Percentiles rank a stretch among this genome's conserved stretches.
Conservation (phyloP, 2,113 vertebrate genomes). For the Varanus salvator region DNA sequence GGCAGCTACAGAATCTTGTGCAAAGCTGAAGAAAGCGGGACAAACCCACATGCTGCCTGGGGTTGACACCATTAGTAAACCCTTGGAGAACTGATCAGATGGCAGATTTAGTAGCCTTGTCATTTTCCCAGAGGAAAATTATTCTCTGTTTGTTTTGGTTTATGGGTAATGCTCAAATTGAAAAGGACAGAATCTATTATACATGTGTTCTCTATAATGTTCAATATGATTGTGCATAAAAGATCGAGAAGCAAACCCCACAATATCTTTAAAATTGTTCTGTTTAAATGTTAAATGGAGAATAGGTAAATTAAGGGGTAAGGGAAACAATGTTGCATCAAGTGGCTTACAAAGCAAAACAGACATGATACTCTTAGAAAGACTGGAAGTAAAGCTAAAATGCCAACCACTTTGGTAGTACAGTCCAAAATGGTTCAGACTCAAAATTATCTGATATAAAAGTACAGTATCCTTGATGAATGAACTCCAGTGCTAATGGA, state of each 20-base stretch:
- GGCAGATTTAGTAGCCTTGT: neutral
- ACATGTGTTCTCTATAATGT: neutral
- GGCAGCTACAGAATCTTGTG: neutral
- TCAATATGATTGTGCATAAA: neutral
- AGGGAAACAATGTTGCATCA: no score
- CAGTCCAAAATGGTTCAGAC: neutral
- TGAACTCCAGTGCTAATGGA: neutral
- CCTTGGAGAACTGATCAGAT: neutral
- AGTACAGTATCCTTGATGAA: neutral
- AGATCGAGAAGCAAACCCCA: neutral
- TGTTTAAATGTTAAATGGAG: neutral
- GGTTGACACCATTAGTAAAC: neutral
- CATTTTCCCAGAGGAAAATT: conserved; percentile 1
- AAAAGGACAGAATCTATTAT: neutral
- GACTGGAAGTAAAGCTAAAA: neutral
- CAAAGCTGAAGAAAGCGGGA: neutral
- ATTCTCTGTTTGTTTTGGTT: neutral
- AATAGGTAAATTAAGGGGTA: neutral
- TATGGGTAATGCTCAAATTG: neutral
- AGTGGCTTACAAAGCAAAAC: neutral
- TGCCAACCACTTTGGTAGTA: neutral
- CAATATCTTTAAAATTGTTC: neutral
- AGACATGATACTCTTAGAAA: no score
- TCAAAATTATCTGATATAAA: neutral
- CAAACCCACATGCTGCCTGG: neutral